A percentile compares a stretch with the other conserved stretches of the same genome.
Conservation (phyloP, 2,888 invertebrate species). For the Pollenia amentaria region DNA sequence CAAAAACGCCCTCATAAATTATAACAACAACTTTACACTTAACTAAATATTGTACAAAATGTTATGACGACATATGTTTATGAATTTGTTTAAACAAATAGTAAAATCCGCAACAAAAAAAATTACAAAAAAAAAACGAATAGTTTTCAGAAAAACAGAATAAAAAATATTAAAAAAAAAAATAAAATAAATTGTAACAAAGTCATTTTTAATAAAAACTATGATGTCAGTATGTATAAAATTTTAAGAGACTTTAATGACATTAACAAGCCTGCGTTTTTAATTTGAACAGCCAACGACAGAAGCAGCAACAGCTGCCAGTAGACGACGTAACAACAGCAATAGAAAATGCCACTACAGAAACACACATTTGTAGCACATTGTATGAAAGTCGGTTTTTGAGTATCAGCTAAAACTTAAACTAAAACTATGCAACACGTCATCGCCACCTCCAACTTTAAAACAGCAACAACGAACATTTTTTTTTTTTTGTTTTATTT, state of each 20-base stretch:
- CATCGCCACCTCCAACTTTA: constrained; percentile 73
- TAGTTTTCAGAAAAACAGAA: constrained; percentile 18
- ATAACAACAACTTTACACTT: constrained; percentile 25
- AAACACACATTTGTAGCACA: constrained; percentile 22
- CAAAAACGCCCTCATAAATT: constrained; percentile 66
- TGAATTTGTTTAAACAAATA: constrained; percentile 62
- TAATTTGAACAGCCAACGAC: constrained; percentile 66
- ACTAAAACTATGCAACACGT: constrained; percentile 68
- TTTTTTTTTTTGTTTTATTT: constrained; percentile 16
- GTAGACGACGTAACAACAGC: neutral
- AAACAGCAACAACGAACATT: neutral
- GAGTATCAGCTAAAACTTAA: constrained; percentile 27
- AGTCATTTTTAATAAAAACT: constrained; percentile 72
- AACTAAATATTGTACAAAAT: constrained; percentile 52
- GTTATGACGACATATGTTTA: constrained; percentile 70
- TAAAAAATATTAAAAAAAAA: neutral
- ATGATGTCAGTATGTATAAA: constrained; percentile 73
- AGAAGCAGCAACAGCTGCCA: constrained; percentile 23
- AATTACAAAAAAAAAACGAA: constrained; percentile 19
- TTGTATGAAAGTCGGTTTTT: constrained; percentile 2
- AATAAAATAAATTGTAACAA: constrained; percentile 68
- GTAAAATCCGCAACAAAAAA: constrained; percentile 42
- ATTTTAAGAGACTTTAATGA: constrained; percentile 56
- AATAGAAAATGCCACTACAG: constrained; percentile 44
- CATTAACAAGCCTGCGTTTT: constrained; percentile 75